Evolutionary conservation across 2,113 vertebrate species (phyloP).

Genomic region (Panthera uncia): DNA sequence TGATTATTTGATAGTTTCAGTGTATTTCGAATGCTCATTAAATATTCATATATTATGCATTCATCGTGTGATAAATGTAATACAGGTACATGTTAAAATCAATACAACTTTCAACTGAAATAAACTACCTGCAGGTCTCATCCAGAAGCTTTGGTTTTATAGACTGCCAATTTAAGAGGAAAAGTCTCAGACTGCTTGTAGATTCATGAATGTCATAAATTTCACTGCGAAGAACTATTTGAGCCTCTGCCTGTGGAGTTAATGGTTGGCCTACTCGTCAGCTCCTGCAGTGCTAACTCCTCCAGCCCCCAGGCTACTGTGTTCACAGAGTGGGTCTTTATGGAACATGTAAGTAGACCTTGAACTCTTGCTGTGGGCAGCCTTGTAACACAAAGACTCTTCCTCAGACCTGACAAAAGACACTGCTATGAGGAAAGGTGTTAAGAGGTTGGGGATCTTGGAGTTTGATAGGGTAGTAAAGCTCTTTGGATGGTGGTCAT

Average conservation of each 20-base stretch:
- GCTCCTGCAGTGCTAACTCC: not conserved
- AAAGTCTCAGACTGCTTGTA: slow-evolving; percentile 12
- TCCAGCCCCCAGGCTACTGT: not conserved
- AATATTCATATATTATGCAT: not conserved
- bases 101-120: slow-evolving; percentile 39
- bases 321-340: not conserved
- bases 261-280: not conserved
- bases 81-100: slow-evolving; percentile 15
- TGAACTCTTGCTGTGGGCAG: not conserved
- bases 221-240: not conserved
- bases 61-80: not conserved
- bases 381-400: not conserved
- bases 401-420: not conserved
- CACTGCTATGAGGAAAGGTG: not conserved
- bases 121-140: not conserved
- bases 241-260: not conserved
- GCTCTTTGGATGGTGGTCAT: not conserved
- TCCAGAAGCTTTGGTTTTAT: slow-evolving; percentile 33
- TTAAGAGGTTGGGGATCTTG: not conserved
- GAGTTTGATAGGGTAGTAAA: not conserved
- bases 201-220: slow-evolving; percentile 29
- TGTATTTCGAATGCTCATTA: slow-evolving; percentile 15
- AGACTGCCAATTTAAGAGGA: slow-evolving; percentile 9
- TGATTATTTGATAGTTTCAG: slow-evolving; percentile 2
- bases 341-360: not conserved